These are phyloP conservation scores for Gulo gulo DNA, from an alignment of 2,113 vertebrate genomes.

Conservation along the genomic window DNA sequence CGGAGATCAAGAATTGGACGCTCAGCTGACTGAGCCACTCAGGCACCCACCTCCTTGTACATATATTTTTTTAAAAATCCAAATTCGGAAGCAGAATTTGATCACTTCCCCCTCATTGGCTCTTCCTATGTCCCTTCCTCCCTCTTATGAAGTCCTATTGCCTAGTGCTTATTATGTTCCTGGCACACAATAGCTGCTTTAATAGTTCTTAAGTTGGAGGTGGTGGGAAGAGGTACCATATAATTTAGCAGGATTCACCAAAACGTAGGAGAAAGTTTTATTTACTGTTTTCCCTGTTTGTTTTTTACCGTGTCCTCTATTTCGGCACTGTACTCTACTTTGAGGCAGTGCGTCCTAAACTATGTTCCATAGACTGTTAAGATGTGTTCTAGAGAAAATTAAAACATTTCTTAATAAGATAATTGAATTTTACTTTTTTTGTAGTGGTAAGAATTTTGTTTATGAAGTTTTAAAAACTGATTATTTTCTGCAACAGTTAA, in stretches of 20 bases:
- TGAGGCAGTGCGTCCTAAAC: neutral
- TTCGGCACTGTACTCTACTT: neutral
- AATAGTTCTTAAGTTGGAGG: neutral
- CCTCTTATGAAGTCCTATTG: neutral
- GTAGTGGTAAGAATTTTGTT: neutral
- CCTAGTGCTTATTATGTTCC: neutral
- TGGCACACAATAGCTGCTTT: neutral
- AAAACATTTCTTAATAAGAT: neutral
- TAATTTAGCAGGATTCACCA: neutral
- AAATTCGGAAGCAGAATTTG: neutral
- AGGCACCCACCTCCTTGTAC: neutral
- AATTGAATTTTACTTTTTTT: neutral
- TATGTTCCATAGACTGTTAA: neutral
- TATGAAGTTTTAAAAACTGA: neutral
- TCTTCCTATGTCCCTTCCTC: neutral
- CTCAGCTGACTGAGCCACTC: neutral
- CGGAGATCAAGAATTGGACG: neutral
- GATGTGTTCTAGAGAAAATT: neutral
- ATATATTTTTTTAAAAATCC: neutral
- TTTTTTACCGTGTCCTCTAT: neutral
- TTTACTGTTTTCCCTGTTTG: neutral
- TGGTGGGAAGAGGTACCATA: neutral
- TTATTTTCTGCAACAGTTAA: neutral
- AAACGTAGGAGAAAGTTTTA: neutral
- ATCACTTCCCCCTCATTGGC: neutral